Evolutionary conservation across 2,113 vertebrate genomes (phyloP).

Genomic region (Rhombomys opimus): DNA sequence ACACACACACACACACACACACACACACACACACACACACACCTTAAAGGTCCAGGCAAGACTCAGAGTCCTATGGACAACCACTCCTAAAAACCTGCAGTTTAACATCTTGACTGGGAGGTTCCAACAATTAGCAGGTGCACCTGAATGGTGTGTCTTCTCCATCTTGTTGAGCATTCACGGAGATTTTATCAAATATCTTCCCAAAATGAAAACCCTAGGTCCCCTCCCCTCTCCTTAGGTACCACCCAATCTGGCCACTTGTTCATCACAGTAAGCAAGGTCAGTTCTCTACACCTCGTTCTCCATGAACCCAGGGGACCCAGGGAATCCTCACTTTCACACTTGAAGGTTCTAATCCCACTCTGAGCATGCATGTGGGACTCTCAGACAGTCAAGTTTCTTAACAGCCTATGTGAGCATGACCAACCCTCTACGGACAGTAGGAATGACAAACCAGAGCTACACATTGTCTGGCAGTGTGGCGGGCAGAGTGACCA

Average conservation of each 20-base stretch:
- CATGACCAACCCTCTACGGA: background rate
- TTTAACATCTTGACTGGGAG: background rate
- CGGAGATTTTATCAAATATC: background rate
- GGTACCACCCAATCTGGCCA: background rate
- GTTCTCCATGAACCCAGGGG: background rate
- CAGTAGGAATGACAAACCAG: rapidly evolving
- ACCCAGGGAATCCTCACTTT: background rate
- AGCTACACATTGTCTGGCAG: background rate
- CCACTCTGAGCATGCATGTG: background rate
- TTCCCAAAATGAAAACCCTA: background rate
- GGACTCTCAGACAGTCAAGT: background rate
- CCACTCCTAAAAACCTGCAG: background rate
- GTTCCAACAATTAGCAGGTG: background rate
- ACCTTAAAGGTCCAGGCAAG: background rate
- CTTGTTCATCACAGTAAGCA: background rate
- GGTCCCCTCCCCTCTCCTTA: background rate
- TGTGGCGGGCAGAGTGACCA: background rate
- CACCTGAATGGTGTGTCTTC: background rate
- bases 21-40: background rate
- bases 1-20: background rate
- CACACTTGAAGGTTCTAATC: background rate
- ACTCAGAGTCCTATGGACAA: background rate
- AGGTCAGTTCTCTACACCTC: background rate
- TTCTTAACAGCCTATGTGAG: background rate
- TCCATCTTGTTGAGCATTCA: background rate